Evolutionary conservation across 2,888 invertebrate species (phyloP).

Genomic region (Lamellibrachia columna): DNA sequence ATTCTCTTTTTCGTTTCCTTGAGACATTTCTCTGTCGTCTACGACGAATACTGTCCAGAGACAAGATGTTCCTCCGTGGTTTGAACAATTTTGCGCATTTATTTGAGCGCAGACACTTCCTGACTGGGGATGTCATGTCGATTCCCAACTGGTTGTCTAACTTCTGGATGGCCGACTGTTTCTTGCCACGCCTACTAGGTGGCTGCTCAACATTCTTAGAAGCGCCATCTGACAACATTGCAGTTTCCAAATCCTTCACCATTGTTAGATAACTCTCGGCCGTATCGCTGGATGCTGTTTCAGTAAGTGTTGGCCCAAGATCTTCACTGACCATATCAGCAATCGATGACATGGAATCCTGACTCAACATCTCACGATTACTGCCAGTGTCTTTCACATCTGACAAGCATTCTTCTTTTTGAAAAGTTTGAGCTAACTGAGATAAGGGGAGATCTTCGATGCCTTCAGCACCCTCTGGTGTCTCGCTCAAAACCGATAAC

Average conservation of each 20-base stretch:
- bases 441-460: neutral
- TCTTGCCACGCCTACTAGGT: neutral
- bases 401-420: neutral
- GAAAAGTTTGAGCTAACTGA: neutral
- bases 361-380: neutral
- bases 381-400: neutral
- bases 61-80: neutral
- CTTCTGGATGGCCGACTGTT: neutral
- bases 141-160: neutral
- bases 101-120: neutral
- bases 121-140: neutral
- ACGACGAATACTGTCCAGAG: neutral
- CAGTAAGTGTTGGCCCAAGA: neutral
- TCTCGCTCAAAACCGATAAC: neutral
- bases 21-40: neutral
- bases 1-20: neutral
- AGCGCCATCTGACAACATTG: neutral
- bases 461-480: neutral
- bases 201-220: neutral
- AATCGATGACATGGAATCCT: neutral
- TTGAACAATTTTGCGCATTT: neutral
- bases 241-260: neutral
- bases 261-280: neutral
- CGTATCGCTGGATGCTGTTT: neutral
- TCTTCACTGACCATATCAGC: neutral